These are phyloP conservation scores for Ischnus inquisitorius DNA, from an alignment of 2,888 invertebrate species.

Conservation along the genomic window DNA sequence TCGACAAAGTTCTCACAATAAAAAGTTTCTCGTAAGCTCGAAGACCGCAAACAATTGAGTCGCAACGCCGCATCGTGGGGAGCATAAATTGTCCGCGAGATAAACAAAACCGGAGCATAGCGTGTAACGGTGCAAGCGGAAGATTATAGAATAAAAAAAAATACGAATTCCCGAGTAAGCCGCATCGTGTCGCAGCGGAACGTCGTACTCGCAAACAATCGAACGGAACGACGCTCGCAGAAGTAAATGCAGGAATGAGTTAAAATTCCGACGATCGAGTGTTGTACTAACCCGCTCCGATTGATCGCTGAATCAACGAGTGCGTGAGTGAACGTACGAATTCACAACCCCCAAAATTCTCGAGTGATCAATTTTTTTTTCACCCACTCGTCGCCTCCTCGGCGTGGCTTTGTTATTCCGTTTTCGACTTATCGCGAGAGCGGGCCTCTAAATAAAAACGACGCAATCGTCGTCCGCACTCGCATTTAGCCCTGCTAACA, in stretches of 20 bases:
- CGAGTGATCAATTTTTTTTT: not conserved
- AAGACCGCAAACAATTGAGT: not conserved
- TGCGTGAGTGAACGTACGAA: not conserved
- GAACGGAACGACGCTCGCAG: not conserved
- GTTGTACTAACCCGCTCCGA: constrained; percentile 27
- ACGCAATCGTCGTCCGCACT: not conserved
- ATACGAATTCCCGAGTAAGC: not conserved
- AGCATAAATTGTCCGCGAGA: not conserved
- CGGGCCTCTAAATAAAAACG: not conserved
- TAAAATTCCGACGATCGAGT: not conserved
- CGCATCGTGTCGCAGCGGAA: not conserved
- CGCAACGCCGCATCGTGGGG: not conserved
- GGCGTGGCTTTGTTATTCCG: not conserved
- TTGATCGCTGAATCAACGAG: constrained; percentile 13
- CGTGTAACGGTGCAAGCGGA: not conserved
- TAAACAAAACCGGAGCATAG: not conserved
- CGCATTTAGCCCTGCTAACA: not conserved
- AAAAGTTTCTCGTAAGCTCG: not conserved
- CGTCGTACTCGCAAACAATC: not conserved
- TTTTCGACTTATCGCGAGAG: not conserved
- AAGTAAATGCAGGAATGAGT: not conserved
- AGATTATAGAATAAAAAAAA: not conserved
- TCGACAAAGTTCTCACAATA: not conserved
- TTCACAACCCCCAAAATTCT: not conserved
- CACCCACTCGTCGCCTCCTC: not conserved